A percentile compares a stretch with the other conserved stretches of the same genome.
Evolutionary conservation across 64 coral and sea anemone species (phyloP).

Genomic region (Montipora cactus): DNA sequence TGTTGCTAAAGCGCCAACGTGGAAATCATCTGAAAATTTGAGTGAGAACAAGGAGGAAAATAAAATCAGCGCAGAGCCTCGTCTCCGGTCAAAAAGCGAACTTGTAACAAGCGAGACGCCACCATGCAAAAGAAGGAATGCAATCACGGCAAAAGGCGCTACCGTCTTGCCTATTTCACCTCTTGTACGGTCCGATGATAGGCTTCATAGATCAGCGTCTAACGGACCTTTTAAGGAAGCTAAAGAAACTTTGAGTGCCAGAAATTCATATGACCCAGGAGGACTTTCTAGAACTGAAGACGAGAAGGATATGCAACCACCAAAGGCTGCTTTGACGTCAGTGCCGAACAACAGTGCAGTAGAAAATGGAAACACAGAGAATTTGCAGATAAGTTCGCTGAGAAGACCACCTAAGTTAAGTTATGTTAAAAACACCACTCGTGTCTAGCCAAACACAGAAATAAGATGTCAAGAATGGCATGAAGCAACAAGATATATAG

Average conservation of each 20-base stretch:
- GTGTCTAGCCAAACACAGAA: neutral
- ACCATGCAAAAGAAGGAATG: constrained; percentile 30
- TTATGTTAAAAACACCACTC: constrained; percentile 26
- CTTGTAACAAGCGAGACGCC: constrained; percentile 9
- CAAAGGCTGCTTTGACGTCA: neutral
- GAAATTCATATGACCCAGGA: neutral
- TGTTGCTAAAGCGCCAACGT: neutral
- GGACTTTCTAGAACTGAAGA: neutral
- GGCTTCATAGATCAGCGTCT: neutral
- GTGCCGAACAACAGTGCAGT: neutral
- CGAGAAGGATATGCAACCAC: neutral
- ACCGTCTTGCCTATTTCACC: constrained; percentile 8
- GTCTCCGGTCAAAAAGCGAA: constrained; percentile 23
- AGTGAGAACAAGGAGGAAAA: neutral
- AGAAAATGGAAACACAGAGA: neutral
- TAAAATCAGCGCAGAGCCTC: neutral
- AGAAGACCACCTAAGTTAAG: neutral
- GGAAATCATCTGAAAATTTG: constrained; percentile 30
- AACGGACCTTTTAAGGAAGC: neutral
- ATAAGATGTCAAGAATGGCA: neutral
- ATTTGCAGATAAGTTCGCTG: neutral
- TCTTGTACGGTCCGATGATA: constrained; percentile 19
- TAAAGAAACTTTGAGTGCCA: neutral
- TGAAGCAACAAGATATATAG: too few species aligned
- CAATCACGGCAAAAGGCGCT: constrained; percentile 5